Evolutionary conservation across 2,888 invertebrate species (phyloP).

Genomic region (Pyralis farinalis): DNA sequence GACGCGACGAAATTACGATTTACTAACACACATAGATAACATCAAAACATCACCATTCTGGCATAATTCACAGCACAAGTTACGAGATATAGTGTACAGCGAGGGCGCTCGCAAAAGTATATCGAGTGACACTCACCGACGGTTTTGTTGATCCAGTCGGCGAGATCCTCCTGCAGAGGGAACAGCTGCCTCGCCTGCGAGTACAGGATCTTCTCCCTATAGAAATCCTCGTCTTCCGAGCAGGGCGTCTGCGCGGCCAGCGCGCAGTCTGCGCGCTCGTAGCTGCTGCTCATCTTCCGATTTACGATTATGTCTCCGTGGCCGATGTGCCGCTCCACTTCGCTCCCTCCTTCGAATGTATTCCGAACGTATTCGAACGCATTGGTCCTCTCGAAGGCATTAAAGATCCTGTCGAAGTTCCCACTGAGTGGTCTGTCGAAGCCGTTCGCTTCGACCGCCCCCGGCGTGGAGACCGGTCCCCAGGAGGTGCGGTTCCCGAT

Average conservation of each 20-base stretch:
- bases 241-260: slow-evolving; percentile 73
- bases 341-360: slow-evolving; percentile 40
- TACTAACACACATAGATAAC: slow-evolving; percentile 22
- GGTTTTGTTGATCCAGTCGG: slow-evolving; percentile 93
- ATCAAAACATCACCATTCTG: slow-evolving; percentile 3
- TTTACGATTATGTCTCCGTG: slow-evolving; percentile 69
- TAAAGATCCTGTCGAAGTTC: slow-evolving; percentile 74
- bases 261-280: slow-evolving; percentile 72
- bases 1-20: too few species aligned
- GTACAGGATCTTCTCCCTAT: slow-evolving; percentile 86
- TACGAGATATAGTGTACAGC: slow-evolving; percentile 1
- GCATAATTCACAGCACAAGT: slow-evolving; percentile 10
- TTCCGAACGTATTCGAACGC: slow-evolving; percentile 65
- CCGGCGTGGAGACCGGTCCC: slow-evolving; percentile 80
- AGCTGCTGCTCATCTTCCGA: slow-evolving; percentile 68
- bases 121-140: slow-evolving; percentile 85
- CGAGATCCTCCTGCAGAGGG: slow-evolving; percentile 92
- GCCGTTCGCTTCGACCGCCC: slow-evolving; percentile 46
- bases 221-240: slow-evolving; percentile 84
- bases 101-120: not conserved
- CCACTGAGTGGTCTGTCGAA: slow-evolving; percentile 69
- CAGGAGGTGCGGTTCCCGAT: slow-evolving; percentile 78
- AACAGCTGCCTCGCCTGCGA: slow-evolving; percentile 90
- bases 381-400: slow-evolving; percentile 73
- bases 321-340: slow-evolving; percentile 54